These are phyloP conservation scores for Sialia sialis DNA, from an alignment of 2,113 vertebrate species.

Conservation along the genomic window DNA sequence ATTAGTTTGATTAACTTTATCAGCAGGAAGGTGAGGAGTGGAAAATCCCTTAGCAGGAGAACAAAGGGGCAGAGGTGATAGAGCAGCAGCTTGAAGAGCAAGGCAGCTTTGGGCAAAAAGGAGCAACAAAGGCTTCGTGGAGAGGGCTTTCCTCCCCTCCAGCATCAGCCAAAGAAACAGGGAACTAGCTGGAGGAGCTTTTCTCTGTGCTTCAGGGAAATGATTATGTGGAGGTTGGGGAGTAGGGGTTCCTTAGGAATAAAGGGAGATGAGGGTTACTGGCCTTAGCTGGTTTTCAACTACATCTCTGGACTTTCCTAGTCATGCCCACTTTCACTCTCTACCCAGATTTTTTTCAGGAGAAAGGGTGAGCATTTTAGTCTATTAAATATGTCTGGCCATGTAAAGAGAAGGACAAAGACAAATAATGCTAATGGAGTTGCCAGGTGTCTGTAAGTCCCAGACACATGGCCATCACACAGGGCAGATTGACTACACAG, in stretches of 20 bases:
- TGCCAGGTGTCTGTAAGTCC: background rate
- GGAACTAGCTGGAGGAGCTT: background rate
- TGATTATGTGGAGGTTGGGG: fast-evolving
- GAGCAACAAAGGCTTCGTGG: background rate
- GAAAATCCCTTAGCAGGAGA: slow-evolving; percentile 43
- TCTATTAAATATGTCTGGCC: background rate
- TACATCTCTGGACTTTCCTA: background rate
- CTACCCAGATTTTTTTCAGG: background rate
- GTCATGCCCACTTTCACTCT: background rate
- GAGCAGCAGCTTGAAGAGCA: background rate
- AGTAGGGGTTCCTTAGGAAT: background rate
- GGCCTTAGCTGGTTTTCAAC: background rate
- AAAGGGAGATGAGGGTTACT: background rate
- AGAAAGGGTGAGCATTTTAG: background rate
- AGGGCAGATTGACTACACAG: background rate
- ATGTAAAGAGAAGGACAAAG: background rate
- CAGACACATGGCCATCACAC: background rate
- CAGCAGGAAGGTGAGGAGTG: slow-evolving; percentile 49
- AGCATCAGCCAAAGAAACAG: background rate
- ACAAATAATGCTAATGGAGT: background rate
- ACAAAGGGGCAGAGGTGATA: slow-evolving; percentile 54
- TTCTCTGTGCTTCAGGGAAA: background rate
- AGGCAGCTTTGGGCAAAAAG: background rate
- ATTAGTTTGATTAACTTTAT: slow-evolving; percentile 55
- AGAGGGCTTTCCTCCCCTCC: background rate